These are phyloP conservation scores for Peromyscus californicus DNA, from an alignment of 2,113 vertebrate genomes.

Conservation along the genomic window DNA sequence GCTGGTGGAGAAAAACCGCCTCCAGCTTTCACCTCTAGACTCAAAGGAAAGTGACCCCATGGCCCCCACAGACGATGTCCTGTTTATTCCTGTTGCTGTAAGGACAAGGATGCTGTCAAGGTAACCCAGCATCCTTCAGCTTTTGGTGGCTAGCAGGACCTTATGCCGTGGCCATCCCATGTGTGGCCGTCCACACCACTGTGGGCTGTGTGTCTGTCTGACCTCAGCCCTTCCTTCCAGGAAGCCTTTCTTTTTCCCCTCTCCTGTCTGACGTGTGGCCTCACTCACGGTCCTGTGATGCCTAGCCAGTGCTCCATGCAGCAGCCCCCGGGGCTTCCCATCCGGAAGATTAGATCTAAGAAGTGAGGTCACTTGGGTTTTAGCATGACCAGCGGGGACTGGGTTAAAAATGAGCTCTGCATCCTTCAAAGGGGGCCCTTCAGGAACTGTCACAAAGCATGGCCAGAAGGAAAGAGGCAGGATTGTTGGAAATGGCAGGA, in stretches of 20 bases:
- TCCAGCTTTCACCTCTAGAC: neutral
- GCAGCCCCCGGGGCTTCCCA: neutral
- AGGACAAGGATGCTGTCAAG: no score
- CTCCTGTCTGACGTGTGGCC: neutral
- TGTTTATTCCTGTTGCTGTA: rapidly evolving
- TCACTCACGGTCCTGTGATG: neutral
- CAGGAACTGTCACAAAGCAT: no score
- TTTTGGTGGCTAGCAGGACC: neutral
- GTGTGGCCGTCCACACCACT: neutral
- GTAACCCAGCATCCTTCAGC: neutral
- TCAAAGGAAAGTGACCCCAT: rapidly evolving
- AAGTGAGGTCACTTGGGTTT: neutral
- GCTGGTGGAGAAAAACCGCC: neutral
- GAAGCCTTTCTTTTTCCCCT: constrained; percentile 31
- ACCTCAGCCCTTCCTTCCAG: constrained; percentile 61
- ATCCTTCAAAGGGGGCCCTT: neutral
- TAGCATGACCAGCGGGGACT: neutral
- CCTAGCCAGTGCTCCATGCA: neutral
- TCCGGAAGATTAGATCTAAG: constrained; percentile 29
- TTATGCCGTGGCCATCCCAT: neutral
- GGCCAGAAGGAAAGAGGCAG: neutral
- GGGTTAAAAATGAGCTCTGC: neutral
- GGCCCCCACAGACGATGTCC: rapidly evolving
- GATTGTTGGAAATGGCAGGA: neutral
- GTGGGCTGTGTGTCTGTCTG: neutral